Conservation (phyloP, 2,797 vertebrate species). For the Haliaeetus albicilla region DNA sequence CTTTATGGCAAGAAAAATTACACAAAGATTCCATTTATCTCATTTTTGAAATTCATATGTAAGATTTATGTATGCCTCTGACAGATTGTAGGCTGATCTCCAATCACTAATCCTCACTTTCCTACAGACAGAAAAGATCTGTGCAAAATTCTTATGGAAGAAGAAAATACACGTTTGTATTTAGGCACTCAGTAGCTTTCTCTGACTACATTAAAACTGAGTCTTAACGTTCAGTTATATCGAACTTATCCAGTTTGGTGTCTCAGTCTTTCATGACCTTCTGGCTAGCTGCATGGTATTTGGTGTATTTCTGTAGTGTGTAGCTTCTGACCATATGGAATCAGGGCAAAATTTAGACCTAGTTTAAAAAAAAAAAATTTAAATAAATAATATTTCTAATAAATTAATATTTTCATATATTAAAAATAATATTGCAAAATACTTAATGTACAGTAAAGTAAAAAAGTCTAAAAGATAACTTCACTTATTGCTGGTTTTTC, state of each 20-base stretch:
- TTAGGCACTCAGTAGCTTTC: background rate
- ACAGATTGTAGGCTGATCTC: background rate
- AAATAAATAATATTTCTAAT: no score
- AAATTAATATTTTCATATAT: background rate
- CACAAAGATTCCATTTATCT: conserved; percentile 25
- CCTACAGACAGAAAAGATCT: background rate
- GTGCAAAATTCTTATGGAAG: background rate
- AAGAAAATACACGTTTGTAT: background rate
- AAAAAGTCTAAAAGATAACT: background rate
- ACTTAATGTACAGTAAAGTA: background rate
- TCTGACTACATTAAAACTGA: background rate
- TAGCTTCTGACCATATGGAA: background rate
- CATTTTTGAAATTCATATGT: conserved; percentile 12
- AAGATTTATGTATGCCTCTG: background rate
- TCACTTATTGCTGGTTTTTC: background rate
- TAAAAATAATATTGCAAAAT: background rate
- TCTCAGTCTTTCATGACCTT: background rate
- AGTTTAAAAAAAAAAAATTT: background rate
- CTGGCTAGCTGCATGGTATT: background rate
- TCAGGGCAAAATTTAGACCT: background rate
- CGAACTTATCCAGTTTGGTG: background rate
- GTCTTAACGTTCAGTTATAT: background rate
- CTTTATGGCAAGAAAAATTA: background rate
- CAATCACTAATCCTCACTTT: background rate
- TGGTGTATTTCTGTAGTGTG: background rate